phyloP scores from a whole-genome alignment of 30 jellyfish, hydroid and myxozoan species.

The Hydra vulgaris region DNA sequence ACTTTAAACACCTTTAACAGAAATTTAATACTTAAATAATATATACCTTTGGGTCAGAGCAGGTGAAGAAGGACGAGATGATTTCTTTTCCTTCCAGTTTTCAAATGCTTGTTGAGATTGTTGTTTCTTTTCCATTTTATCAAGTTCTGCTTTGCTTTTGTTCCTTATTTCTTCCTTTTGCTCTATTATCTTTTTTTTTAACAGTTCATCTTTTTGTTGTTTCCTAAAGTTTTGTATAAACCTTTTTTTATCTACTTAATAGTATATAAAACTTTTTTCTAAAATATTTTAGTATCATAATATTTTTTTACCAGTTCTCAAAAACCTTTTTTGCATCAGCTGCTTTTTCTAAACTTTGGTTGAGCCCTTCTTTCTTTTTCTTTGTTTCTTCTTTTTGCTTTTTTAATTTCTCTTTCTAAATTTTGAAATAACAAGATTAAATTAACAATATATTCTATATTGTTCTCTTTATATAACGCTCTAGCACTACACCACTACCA shows the following conservation, averaged over 20 bases:
- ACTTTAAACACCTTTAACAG: neutral
- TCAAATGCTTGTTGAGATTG: constrained; percentile 47
- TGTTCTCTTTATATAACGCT: no score
- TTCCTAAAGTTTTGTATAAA: constrained; percentile 29
- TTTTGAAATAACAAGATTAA: constrained; percentile 9
- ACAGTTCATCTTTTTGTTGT: constrained; percentile 39
- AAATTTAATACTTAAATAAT: neutral
- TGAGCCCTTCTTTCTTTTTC: constrained; percentile 41
- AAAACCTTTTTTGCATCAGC: constrained; percentile 42
- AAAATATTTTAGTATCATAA: neutral
- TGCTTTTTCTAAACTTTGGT: constrained; percentile 39
- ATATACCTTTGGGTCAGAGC: constrained; percentile 48
- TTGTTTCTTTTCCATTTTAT: constrained; percentile 48
- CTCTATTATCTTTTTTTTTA: constrained; percentile 36
- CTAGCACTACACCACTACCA: no score
- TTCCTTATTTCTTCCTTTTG: constrained; percentile 36
- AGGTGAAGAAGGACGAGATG: constrained; percentile 25
- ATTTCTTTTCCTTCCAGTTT: constrained; percentile 49
- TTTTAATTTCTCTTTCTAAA: constrained; percentile 35
- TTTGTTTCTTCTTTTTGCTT: constrained; percentile 18
- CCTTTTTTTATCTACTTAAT: no score
- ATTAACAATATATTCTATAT: no score
- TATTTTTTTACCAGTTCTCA: constrained; percentile 53
- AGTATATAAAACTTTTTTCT: neutral
- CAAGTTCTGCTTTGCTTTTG: constrained; percentile 29